Conservation (phyloP, 2,888 invertebrate species). For the Phragmatobia fuliginosa region DNA sequence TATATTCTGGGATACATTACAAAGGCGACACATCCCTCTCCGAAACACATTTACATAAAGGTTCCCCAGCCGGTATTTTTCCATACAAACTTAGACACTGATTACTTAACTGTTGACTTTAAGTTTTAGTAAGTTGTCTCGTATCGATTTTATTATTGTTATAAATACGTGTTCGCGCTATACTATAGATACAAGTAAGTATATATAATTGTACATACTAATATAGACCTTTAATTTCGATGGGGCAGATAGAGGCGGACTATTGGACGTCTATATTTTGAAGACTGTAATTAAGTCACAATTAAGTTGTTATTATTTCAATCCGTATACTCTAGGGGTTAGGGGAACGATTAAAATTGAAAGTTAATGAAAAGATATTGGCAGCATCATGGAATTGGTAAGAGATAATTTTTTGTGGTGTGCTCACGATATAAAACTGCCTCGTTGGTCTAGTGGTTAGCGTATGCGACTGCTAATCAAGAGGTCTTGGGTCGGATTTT, state of each 20-base stretch:
- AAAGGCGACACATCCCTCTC: background rate
- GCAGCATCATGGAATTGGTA: too few relatives aligned
- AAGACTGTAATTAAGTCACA: background rate
- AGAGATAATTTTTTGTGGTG: too few relatives aligned
- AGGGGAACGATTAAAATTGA: too few relatives aligned
- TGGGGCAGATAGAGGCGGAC: background rate
- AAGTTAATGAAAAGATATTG: too few relatives aligned
- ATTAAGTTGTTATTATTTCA: too few relatives aligned
- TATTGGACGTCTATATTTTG: background rate
- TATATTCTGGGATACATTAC: conserved; percentile 1
- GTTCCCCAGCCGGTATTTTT: background rate
- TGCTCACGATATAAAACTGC: too few relatives aligned
- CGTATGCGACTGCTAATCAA: too few relatives aligned
- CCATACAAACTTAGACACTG: conserved; percentile 1
- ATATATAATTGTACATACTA: too few relatives aligned
- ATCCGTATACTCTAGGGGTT: too few relatives aligned
- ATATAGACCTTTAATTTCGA: background rate
- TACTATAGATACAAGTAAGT: too few relatives aligned
- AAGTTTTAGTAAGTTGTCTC: background rate
- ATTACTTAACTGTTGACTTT: background rate
- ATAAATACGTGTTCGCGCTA: background rate
- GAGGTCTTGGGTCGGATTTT: too few relatives aligned
- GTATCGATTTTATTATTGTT: background rate
- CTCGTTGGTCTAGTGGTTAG: too few relatives aligned
- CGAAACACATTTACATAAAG: background rate